Base-by-base conservation (phyloP, 2,888 invertebrate species). In the Sinodicranocentrus sp. region DNA sequence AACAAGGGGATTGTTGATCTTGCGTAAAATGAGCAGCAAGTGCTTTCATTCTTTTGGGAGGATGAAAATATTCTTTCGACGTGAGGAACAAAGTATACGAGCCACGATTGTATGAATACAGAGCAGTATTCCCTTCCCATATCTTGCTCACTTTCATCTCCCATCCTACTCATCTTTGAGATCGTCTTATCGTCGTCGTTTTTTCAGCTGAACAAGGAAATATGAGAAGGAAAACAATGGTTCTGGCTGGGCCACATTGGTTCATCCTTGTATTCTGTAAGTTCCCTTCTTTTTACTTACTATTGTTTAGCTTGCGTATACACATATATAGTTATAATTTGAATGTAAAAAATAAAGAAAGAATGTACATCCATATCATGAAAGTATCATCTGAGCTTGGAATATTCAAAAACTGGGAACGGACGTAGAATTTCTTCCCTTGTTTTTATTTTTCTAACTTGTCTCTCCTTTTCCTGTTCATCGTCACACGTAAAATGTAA, bases 191-290 rank as follows among this genome's bases (percentile, higher is more conserved):
- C 71, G 63, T 59, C 71, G 8, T 52, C 48, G 67, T 23, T 25
- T 63, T 71, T 28, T 13, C 43, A 65, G 61, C 52, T 67, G 39
- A 70, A 67, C 54, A 59, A 43, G 33, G 67, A 80, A 85, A 78
- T 73, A 88, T 88, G 86, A 85, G 85, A 85, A 83, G 87, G 78
- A 88, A 87, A 85, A 88, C 87, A 83, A 87, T 87, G 87, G 86
- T 87, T 76, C 79, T 84, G 72, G 87, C 87, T 39, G 87, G 87
- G 52, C 85, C 86, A 67, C 87, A 88, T 61, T 87, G 88, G 86
- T 87, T 87, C 87, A 86, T 88, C 76, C 82, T 88, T 6, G 84
- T 88, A 26, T 85, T 88, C 59, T 88, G 88, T 88, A 87, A 88
- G 88, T 88, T 65, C 23, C 26, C 21, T 59, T 17, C 15, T 70